A percentile compares a stretch with the other conserved stretches of the same genome.
These are phyloP conservation scores for Poeciliopsis turrubarensis DNA, from an alignment of 2,113 vertebrate species.

Conservation along the genomic window DNA sequence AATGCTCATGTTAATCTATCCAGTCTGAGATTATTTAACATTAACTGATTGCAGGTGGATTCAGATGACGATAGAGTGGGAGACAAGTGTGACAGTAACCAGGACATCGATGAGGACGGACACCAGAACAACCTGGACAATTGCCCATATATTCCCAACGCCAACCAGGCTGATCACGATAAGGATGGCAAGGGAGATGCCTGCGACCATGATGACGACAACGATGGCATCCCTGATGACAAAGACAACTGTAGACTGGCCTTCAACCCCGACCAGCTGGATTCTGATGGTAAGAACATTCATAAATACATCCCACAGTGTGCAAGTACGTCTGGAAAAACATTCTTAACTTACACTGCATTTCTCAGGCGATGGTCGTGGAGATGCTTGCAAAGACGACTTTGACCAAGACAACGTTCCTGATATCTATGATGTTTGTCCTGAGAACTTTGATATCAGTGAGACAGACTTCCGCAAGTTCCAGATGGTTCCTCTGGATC, in stretches of 20 bases:
- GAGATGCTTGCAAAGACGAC: constrained; percentile 96
- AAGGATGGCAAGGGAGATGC: constrained; percentile 98
- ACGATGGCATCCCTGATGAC: constrained; percentile 96
- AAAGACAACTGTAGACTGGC: constrained; percentile 96
- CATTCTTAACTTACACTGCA: not conserved
- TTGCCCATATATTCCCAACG: constrained; percentile 96
- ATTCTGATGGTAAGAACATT: constrained; percentile 88
- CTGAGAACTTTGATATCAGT: constrained; percentile 96
- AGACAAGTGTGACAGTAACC: constrained; percentile 95
- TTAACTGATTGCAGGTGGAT: constrained; percentile 82
- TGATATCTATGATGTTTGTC: constrained; percentile 96
- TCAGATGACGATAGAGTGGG: constrained; percentile 94
- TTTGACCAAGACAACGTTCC: constrained; percentile 95
- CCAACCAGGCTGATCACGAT: constrained; percentile 98
- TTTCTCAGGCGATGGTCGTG: constrained; percentile 90
- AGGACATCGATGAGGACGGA: constrained; percentile 99
- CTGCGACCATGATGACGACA: constrained; percentile 97
- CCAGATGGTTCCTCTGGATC: constrained; percentile 99
- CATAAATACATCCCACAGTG: not conserved
- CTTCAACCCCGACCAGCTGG: constrained; percentile 92
- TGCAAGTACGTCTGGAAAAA: not conserved
- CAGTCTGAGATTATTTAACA: constrained; percentile 1
- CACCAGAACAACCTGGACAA: constrained; percentile 99
- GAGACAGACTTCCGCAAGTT: constrained; percentile 97
- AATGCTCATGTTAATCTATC: not conserved